A percentile compares a stretch with the other conserved stretches of the same genome.
Evolutionary conservation across 1,140 invertebrate genomes (phyloP).

Genomic region (Trichonephila clavata): DNA sequence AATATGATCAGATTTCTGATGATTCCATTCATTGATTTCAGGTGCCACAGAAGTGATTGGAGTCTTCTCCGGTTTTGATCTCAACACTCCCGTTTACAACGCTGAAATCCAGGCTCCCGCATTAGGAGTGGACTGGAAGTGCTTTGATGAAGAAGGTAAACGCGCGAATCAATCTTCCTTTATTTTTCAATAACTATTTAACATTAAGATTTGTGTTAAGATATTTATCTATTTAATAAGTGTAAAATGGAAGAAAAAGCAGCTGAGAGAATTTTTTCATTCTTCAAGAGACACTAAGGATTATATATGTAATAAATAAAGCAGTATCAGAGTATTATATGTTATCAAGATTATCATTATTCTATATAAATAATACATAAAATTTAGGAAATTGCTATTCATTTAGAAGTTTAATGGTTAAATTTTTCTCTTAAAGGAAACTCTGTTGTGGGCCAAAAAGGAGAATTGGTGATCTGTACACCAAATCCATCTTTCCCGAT

Average conservation of each 20-base stretch:
- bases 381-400: too few species aligned
- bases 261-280: too few species aligned
- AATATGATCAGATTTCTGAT: not conserved
- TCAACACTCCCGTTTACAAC: slow-evolving; percentile 59
- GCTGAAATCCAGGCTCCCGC: slow-evolving; percentile 73
- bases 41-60: slow-evolving; percentile 71
- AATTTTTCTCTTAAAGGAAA: slow-evolving; percentile 79
- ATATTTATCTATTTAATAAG: too few species aligned
- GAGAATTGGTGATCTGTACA: slow-evolving; percentile 84
- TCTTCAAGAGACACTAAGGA: too few species aligned
- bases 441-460: slow-evolving; percentile 82
- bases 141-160: slow-evolving; percentile 68
- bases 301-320: too few species aligned
- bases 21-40: not conserved
- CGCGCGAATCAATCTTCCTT: not conserved
- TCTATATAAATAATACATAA: too few species aligned
- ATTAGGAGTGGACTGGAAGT: slow-evolving; percentile 61
- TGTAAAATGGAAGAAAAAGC: too few species aligned
- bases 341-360: too few species aligned
- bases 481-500: slow-evolving; percentile 86
- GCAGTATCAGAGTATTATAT: too few species aligned
- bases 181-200: too few species aligned
- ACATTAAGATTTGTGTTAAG: too few species aligned
- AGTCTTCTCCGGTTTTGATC: slow-evolving; percentile 65
- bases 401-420: too few species aligned